Conservation (phyloP, 2,113 vertebrate species). For the Sminthopsis crassicaudata region DNA sequence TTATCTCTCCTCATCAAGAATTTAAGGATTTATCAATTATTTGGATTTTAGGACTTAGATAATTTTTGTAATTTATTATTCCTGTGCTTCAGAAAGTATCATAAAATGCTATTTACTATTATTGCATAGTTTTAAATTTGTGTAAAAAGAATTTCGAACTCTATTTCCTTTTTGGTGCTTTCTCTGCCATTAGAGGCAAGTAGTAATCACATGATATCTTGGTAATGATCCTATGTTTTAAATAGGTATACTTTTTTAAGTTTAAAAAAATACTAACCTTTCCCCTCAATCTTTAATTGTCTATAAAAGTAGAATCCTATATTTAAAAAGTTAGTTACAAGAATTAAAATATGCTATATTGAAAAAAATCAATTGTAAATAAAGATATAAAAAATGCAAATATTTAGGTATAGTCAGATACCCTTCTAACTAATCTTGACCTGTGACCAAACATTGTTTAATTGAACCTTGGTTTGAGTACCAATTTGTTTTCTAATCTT, state of each 20-base stretch:
- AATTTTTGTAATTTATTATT: neutral
- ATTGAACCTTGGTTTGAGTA: neutral
- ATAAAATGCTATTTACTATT: neutral
- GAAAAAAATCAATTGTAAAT: neutral
- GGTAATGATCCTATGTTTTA: neutral
- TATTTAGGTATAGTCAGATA: neutral
- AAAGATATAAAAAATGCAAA: neutral
- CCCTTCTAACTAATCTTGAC: neutral
- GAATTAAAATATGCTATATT: neutral
- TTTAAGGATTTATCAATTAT: accelerated
- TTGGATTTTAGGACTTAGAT: neutral
- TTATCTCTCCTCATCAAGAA: neutral
- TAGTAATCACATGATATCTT: neutral
- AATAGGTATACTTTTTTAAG: neutral
- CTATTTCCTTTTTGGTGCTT: neutral
- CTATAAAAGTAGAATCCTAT: neutral
- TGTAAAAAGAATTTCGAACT: neutral
- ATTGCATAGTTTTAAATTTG: neutral
- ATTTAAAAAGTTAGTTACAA: neutral
- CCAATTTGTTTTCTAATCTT: neutral
- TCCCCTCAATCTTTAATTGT: neutral
- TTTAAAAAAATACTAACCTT: neutral
- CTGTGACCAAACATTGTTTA: neutral
- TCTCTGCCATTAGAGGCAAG: neutral
- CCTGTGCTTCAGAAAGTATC: neutral